Conservation (phyloP, 1,140 invertebrate genomes). For the Galendromus occidentalis region DNA sequence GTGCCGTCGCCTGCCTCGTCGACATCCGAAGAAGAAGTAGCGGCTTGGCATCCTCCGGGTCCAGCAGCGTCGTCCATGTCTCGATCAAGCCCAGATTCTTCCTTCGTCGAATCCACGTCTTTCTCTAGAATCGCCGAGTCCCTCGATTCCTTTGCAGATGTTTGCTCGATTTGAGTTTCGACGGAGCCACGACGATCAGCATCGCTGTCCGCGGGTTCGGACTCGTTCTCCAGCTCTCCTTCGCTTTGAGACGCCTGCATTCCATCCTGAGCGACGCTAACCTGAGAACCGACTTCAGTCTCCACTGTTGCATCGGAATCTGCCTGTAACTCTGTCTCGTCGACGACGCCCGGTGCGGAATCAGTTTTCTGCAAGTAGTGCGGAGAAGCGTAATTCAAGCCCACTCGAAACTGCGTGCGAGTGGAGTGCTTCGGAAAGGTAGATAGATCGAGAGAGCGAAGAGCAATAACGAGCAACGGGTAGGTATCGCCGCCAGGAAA, state of each 20-base stretch:
- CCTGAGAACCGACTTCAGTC: neutral
- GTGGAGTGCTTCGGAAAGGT: neutral
- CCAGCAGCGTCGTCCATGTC: too few relatives aligned
- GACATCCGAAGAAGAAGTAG: too few relatives aligned
- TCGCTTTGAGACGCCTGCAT: too few relatives aligned
- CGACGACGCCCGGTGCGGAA: neutral
- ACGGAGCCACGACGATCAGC: too few relatives aligned
- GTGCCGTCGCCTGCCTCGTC: neutral
- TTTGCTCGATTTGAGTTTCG: too few relatives aligned
- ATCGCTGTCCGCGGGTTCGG: too few relatives aligned
- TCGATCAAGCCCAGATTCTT: too few relatives aligned
- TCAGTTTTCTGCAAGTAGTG: constrained; percentile 10
- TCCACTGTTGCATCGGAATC: neutral
- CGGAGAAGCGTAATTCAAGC: neutral
- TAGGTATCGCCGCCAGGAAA: neutral
- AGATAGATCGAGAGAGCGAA: neutral
- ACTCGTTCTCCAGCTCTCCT: too few relatives aligned
- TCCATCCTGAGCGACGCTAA: neutral
- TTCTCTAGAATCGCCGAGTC: too few relatives aligned
- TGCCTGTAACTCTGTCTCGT: constrained; percentile 2
- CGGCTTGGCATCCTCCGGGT: too few relatives aligned
- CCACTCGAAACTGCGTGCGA: neutral
- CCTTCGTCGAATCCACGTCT: too few relatives aligned
- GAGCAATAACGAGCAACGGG: neutral
- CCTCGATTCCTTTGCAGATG: too few relatives aligned